phyloP scores from a whole-genome alignment of 2,888 invertebrate species.

The Morinoia aosen region DNA sequence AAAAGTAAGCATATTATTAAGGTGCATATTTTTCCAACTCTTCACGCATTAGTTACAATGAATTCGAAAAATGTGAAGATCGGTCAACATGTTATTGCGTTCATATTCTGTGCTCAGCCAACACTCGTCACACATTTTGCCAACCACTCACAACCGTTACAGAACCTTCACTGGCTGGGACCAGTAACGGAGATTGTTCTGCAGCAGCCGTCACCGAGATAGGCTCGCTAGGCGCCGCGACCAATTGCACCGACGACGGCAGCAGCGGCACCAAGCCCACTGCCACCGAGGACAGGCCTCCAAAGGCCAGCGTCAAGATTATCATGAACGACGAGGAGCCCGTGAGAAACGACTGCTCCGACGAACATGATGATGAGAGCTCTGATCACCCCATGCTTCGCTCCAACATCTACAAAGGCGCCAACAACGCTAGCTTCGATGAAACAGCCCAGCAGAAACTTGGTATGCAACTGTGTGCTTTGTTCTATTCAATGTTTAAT shows the following conservation, averaged over 20 bases:
- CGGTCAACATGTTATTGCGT: no score
- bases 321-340: conserved; percentile 52
- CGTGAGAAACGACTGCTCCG: conserved; percentile 56
- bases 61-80: no score
- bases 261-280: conserved; percentile 67
- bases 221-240: not conserved
- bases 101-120: not conserved
- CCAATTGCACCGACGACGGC: conserved; percentile 56
- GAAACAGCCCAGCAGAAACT: conserved; percentile 66
- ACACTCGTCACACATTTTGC: not conserved
- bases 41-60: no score
- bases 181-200: conserved; percentile 20
- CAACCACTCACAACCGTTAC: not conserved
- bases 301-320: conserved; percentile 30
- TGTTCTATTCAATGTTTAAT: not conserved
- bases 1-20: no score
- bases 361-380: conserved; percentile 40
- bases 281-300: conserved; percentile 18
- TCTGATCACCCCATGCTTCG: conserved; percentile 50
- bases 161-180: conserved; percentile 49
- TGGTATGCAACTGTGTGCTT: conserved; percentile 53
- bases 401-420: conserved; percentile 50
- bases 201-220: not conserved
- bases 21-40: no score
- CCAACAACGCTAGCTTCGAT: conserved; percentile 58